Percentiles rank a stretch among this genome's conserved stretches.
phyloP scores from a whole-genome alignment of 2,888 invertebrate species.

The Cephus pygmeus region DNA sequence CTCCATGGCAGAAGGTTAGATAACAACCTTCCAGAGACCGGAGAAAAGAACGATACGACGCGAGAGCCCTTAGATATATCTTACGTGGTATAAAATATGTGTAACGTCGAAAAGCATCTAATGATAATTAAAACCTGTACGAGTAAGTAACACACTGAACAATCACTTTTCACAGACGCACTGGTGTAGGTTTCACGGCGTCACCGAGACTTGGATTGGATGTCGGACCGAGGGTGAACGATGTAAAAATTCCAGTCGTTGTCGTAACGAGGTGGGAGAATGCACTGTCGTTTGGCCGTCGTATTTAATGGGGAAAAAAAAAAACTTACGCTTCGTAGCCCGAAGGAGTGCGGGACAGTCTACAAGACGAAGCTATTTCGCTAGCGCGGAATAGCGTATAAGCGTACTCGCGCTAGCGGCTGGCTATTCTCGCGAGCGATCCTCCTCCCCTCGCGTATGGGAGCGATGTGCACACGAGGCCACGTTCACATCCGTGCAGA shows the following conservation, averaged over 20 bases:
- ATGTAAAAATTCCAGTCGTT: slow-evolving; percentile 1
- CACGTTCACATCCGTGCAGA: slow-evolving; percentile 11
- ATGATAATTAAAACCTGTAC: neutral
- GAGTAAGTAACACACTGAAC: neutral
- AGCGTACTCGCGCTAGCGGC: slow-evolving; percentile 56
- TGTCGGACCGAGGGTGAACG: neutral
- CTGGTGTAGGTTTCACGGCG: neutral
- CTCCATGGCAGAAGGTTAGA: slow-evolving; percentile 37
- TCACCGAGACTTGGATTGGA: neutral
- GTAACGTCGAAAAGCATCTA: neutral
- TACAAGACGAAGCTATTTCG: slow-evolving; percentile 61
- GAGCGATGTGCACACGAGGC: slow-evolving; percentile 17
- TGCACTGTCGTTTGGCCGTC: neutral
- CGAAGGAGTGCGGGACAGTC: slow-evolving; percentile 21
- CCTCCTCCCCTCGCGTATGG: slow-evolving; percentile 54
- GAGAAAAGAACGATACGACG: slow-evolving; percentile 20
- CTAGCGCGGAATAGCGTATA: slow-evolving; percentile 60
- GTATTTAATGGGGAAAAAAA: neutral
- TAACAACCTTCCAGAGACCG: slow-evolving; percentile 34
- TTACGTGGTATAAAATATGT: neutral
- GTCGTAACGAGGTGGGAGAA: slow-evolving; percentile 3
- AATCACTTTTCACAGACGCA: neutral
- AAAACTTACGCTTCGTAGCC: slow-evolving; percentile 5
- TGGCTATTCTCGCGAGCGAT: slow-evolving; percentile 62
- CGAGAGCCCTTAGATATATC: neutral